Conservation (phyloP, 2,113 vertebrate species). For the Gambusia affinis region DNA sequence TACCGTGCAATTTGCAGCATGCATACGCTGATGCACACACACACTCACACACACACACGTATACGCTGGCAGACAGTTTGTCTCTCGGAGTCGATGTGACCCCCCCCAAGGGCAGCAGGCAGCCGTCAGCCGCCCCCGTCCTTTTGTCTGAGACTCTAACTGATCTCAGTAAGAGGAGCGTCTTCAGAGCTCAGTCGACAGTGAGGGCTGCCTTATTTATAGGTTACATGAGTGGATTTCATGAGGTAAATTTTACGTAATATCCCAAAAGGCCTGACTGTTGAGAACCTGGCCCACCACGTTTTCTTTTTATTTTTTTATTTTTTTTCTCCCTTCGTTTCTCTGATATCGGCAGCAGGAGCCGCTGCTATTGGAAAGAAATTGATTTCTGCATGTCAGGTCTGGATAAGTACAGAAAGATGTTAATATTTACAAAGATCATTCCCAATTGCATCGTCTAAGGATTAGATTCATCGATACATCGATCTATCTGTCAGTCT, state of each 20-base stretch:
- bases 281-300: constrained; percentile 37
- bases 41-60: constrained; percentile 42
- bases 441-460: too few relatives aligned
- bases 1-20: constrained; percentile 55
- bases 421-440: neutral
- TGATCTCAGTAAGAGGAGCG: constrained; percentile 62
- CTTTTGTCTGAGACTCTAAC: constrained; percentile 66
- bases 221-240: constrained; percentile 64
- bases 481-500: too few relatives aligned
- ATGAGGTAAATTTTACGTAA: constrained; percentile 60
- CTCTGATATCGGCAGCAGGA: constrained; percentile 24
- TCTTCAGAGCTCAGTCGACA: constrained; percentile 54
- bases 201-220: constrained; percentile 63
- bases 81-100: constrained; percentile 63
- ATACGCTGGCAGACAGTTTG: constrained; percentile 51
- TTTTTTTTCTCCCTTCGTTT: constrained; percentile 7
- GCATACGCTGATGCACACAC: constrained; percentile 46
- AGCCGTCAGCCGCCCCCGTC: constrained; percentile 51
- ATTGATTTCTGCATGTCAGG: neutral
- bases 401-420: neutral
- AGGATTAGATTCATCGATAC: too few relatives aligned
- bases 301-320: constrained; percentile 16
- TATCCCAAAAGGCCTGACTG: constrained; percentile 56
- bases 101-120: constrained; percentile 64
- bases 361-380: neutral